phyloP scores from a whole-genome alignment of 2,797 vertebrate genomes.

The Molossus molossus region DNA sequence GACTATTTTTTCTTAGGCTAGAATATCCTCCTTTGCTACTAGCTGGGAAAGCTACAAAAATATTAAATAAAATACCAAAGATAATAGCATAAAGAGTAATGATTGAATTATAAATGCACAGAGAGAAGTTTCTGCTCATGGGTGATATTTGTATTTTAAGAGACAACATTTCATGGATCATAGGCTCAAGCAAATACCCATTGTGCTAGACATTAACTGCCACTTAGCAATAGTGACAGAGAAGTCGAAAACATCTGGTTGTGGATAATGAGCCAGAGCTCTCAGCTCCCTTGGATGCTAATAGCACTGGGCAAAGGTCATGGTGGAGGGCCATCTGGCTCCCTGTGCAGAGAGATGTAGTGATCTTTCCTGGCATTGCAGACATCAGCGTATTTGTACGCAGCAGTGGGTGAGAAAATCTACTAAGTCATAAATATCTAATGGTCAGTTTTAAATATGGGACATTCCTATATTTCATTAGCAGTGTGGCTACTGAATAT shows the following conservation, averaged over 20 bases:
- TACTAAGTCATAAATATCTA: constrained; percentile 63
- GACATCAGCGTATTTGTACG: constrained; percentile 33
- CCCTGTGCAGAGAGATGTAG: not conserved
- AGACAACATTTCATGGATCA: constrained; percentile 74
- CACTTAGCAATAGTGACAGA: constrained; percentile 77
- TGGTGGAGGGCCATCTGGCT: constrained; percentile 79
- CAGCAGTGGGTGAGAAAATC: constrained; percentile 39
- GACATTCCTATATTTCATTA: constrained; percentile 30
- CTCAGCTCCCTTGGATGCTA: constrained; percentile 81
- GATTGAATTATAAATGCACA: constrained; percentile 61
- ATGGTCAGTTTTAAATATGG: not conserved
- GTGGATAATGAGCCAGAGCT: constrained; percentile 82
- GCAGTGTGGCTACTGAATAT: not conserved
- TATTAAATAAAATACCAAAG: not conserved
- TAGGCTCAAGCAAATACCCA: constrained; percentile 78
- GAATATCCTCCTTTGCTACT: not conserved
- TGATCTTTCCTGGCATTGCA: constrained; percentile 25
- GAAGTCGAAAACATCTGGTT: constrained; percentile 84
- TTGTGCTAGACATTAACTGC: constrained; percentile 76
- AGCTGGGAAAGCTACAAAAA: not conserved
- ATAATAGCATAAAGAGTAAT: constrained; percentile 45
- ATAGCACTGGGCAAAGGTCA: constrained; percentile 85
- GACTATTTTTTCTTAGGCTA: not conserved
- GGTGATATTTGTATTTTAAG: constrained; percentile 72
- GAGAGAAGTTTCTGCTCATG: constrained; percentile 43